Conservation (phyloP, 1,140 invertebrate genomes). For the Drosophila repletoides region DNA sequence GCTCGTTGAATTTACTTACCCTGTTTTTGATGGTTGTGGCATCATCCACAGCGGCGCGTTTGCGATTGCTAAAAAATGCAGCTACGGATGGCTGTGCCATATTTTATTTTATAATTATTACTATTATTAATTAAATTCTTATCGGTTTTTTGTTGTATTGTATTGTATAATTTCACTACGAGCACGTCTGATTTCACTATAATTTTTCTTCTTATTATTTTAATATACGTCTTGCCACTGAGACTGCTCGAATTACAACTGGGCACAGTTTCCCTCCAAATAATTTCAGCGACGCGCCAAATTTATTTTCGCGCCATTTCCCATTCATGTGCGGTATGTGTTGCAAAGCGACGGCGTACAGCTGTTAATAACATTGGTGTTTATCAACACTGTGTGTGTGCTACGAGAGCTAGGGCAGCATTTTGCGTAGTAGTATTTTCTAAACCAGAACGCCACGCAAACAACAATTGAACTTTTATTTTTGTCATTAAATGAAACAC, state of each 20-base stretch:
- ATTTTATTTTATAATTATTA: conserved; percentile 38
- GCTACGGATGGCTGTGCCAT: conserved; percentile 89
- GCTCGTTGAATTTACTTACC: conserved; percentile 83
- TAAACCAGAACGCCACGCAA: neutral
- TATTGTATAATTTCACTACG: conserved; percentile 44
- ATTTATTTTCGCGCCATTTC: conserved; percentile 38
- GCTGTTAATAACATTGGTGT: conserved; percentile 23
- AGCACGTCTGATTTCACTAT: conserved; percentile 48
- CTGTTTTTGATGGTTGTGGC: conserved; percentile 85
- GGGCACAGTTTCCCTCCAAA: conserved; percentile 74
- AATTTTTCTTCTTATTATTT: conserved; percentile 18
- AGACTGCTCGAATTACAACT: conserved; percentile 71
- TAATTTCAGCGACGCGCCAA: conserved; percentile 61
- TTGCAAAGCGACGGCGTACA: conserved; percentile 21
- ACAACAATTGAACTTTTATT: neutral
- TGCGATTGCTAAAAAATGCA: conserved; percentile 87
- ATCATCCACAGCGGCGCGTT: conserved; percentile 87
- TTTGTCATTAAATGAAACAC: no score
- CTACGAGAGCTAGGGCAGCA: no score
- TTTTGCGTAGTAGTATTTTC: conserved; percentile 18
- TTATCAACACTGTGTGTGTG: conserved; percentile 7
- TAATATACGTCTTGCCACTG: conserved; percentile 51
- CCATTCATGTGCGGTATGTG: conserved; percentile 18
- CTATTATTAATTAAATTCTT: no score
- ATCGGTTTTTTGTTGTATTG: conserved; percentile 26